phyloP scores from a whole-genome alignment of 2,888 invertebrate genomes.

The Loripinus fragilis region DNA sequence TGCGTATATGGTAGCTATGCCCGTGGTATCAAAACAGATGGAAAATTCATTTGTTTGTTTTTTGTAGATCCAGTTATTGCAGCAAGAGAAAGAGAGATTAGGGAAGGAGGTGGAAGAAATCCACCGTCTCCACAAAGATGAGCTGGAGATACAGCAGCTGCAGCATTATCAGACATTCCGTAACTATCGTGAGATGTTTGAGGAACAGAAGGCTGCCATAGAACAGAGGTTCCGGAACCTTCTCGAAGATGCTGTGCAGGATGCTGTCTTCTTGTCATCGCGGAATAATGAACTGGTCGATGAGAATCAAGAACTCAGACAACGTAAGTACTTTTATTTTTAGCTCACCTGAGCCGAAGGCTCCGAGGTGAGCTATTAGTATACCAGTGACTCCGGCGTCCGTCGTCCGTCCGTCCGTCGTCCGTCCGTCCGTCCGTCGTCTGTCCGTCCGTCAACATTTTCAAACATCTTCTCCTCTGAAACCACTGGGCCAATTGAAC shows the following conservation, averaged over 20 bases:
- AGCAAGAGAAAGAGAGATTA: conserved; percentile 77
- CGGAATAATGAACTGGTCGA: conserved; percentile 77
- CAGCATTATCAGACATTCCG: conserved; percentile 82
- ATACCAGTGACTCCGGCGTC: no score
- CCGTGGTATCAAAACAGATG: no score
- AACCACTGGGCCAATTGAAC: no score
- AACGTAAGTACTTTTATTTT: conserved; percentile 68
- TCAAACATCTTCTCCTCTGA: no score
- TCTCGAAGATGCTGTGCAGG: conserved; percentile 80
- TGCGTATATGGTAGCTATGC: no score
- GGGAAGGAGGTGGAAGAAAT: conserved; percentile 72
- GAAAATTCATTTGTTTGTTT: background rate
- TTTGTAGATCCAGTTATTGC: conserved; percentile 74
- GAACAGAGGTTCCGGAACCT: conserved; percentile 79
- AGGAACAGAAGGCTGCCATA: conserved; percentile 80
- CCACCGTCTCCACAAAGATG: conserved; percentile 78
- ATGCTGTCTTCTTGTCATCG: conserved; percentile 79
- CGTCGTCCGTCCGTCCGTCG: no score
- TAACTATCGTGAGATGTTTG: conserved; percentile 81
- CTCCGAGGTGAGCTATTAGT: no score
- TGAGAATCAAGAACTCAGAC: conserved; percentile 75
- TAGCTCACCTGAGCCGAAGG: no score
- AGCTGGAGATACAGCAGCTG: conserved; percentile 80
- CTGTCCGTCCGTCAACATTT: no score
- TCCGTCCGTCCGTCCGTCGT: no score